Evolutionary conservation across 2,888 invertebrate genomes (phyloP).

Genomic region (Oasisia sp.): DNA sequence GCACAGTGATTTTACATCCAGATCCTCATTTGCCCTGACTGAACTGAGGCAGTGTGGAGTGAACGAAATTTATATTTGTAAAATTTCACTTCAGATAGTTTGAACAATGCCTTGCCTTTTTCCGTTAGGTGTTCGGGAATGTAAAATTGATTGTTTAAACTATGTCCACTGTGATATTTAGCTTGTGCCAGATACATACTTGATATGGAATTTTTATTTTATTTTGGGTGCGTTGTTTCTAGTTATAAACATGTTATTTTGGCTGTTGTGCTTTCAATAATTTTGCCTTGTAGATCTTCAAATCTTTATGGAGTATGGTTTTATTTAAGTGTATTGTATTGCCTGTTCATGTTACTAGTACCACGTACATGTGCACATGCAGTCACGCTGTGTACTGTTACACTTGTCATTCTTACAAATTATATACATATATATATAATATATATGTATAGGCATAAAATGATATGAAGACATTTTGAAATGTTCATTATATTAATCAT

Average conservation of each 20-base stretch:
- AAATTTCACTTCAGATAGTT: neutral
- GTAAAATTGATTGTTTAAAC: neutral
- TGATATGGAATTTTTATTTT: neutral
- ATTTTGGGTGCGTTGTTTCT: neutral
- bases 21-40: too few species aligned
- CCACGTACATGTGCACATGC: too few species aligned
- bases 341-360: neutral
- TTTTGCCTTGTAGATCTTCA: neutral
- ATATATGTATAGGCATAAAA: too few species aligned
- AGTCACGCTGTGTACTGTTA: neutral
- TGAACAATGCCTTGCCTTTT: neutral
- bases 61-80: neutral
- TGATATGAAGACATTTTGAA: too few species aligned
- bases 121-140: neutral
- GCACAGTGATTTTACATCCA: too few species aligned
- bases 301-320: neutral
- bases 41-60: too few species aligned
- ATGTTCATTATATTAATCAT: too few species aligned
- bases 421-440: too few species aligned
- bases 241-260: neutral
- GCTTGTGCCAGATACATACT: neutral
- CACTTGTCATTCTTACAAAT: neutral
- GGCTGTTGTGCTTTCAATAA: neutral
- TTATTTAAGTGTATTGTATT: neutral
- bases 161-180: neutral